Evolutionary conservation across 2,797 vertebrate species (phyloP), one percentile per base, ranked within the genome.

Genomic region (Ceryle rudis): DNA sequence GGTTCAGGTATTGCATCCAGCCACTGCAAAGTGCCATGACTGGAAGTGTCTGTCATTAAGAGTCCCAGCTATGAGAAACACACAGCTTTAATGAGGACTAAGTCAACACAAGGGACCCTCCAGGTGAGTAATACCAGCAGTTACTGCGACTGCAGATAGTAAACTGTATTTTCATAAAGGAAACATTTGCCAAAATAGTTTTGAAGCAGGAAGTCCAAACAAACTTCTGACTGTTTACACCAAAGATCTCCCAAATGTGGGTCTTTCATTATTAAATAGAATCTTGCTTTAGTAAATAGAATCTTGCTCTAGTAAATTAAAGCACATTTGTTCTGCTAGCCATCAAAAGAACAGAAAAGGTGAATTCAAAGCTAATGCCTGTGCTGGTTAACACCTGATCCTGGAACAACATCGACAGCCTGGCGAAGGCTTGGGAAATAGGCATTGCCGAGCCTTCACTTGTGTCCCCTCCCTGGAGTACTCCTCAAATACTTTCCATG

Each of bases 41-140:
- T 71, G 73, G 11, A 75, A 31, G 49, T 41, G 60, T 49, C 84
- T 60, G 78, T 33, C 69, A 11, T 69, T 29, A 82, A n/a, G 33
- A 80, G 61, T 31, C 11, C 3, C 28, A 85, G 71, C 49, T 49
- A n/a, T 28, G 29, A 89, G 64, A 90, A 90, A 67, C 0, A 2
- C 42, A 85, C 9, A 70, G 82, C 65, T 92, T 86, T 84, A 93
- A 77, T 35, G 61, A 92, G 65, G 10, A 28, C 52, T 77, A 58
- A 64, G 23, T 49, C 67, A 96, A 89, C 51, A 87, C 10, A 1
- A 91, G 65, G 46, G 75, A 80, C 55, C 26, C 86, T 91, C 47
- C 70, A 79, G 75, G 73, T 0, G 0, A 10, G 41, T 47, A 71
- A 71, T 5, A 55, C 52, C 69, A 47, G 71, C 78, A 83, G 83